A percentile compares a stretch with the other conserved stretches of the same genome.
Conservation (phyloP, 1,140 invertebrate species). For the Gonatopus flavifemur region DNA sequence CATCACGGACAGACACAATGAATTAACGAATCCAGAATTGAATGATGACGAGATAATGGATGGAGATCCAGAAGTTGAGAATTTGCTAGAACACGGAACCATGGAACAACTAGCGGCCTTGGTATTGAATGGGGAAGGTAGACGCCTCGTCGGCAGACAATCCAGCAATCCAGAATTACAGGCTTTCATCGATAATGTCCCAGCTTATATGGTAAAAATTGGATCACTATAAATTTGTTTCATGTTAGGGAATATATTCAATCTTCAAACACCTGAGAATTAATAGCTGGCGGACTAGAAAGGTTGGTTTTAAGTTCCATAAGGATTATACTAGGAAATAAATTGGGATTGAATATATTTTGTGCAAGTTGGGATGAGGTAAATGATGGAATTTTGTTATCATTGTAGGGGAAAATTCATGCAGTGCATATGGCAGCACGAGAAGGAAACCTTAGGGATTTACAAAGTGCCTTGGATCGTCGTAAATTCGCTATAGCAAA, state of each 20-base stretch:
- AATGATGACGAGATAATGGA: constrained; percentile 35
- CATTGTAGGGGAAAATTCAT: constrained; percentile 80
- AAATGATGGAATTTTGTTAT: not conserved
- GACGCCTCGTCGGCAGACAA: constrained; percentile 71
- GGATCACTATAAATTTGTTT: not conserved
- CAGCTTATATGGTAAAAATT: constrained; percentile 77
- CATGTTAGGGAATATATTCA: not conserved
- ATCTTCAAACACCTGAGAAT: too few species aligned
- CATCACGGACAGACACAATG: constrained; percentile 41
- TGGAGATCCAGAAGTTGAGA: constrained; percentile 62
- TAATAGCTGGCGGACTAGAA: too few species aligned
- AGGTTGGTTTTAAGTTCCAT: too few species aligned
- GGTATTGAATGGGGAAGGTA: constrained; percentile 84
- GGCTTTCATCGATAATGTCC: constrained; percentile 86
- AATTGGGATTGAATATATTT: not conserved
- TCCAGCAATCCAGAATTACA: constrained; percentile 81
- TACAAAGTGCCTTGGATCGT: constrained; percentile 84
- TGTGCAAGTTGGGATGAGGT: not conserved
- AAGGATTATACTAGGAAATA: not conserved
- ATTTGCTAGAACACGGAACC: constrained; percentile 73
- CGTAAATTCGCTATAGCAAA: constrained; percentile 88
- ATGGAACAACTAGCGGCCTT: constrained; percentile 87
- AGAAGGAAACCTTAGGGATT: constrained; percentile 79
- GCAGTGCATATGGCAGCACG: constrained; percentile 84
- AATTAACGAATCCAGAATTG: constrained; percentile 36